Evolutionary conservation across 2,113 vertebrate species (phyloP).

Genomic region (Colaptes auratus): DNA sequence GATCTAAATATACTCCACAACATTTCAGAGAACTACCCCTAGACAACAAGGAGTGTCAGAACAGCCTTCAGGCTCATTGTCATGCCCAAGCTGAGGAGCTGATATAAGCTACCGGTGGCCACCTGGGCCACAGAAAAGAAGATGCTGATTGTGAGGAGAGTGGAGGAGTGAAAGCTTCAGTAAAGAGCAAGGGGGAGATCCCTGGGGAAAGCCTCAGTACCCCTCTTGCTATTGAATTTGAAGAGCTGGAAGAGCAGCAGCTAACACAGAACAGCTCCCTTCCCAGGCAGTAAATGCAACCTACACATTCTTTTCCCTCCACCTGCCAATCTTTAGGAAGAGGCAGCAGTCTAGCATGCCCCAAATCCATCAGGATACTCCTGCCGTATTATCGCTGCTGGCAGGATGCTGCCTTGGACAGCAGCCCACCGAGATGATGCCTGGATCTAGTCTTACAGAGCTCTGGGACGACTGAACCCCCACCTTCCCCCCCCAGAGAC

Average conservation of each 20-base stretch:
- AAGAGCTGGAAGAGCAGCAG: not conserved
- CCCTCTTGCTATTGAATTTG: not conserved
- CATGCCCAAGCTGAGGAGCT: not conserved
- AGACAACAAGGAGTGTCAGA: not conserved
- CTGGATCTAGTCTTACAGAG: not conserved
- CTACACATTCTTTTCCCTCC: not conserved
- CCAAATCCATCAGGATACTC: not conserved
- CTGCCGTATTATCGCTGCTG: not conserved
- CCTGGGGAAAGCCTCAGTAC: not conserved
- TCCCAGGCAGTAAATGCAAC: not conserved
- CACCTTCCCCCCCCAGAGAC: not conserved
- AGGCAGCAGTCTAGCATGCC: not conserved
- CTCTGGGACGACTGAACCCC: not conserved
- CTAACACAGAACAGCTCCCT: not conserved
- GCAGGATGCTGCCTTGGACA: not conserved
- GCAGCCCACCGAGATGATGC: not conserved
- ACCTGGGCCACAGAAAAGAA: not conserved
- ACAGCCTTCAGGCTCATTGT: not conserved
- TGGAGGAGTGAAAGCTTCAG: not conserved
- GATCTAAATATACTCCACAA: constrained; percentile 9
- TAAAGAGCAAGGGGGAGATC: not conserved
- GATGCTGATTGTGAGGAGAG: not conserved
- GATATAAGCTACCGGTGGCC: not conserved
- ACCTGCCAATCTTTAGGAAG: not conserved
- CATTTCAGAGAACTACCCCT: not conserved